Percentiles rank a stretch among this genome's conserved stretches.
phyloP scores from a whole-genome alignment of 2,113 vertebrate species.

The Psephotus haematonotus region DNA sequence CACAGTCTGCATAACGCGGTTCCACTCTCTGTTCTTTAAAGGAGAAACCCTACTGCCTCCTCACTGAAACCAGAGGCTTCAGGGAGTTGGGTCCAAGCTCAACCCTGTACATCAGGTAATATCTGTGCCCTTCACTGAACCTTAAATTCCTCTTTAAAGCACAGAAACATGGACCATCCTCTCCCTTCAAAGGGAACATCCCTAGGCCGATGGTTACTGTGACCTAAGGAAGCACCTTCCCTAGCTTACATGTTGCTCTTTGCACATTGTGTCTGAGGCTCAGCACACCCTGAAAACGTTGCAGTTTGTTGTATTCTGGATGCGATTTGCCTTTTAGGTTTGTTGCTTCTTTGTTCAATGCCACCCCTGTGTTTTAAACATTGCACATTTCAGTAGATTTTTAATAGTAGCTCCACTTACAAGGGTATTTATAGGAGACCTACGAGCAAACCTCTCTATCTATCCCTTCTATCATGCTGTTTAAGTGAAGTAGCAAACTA shows the following conservation, averaged over 20 bases:
- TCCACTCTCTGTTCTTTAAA: neutral
- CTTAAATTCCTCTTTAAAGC: neutral
- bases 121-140: neutral
- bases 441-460: neutral
- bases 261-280: neutral
- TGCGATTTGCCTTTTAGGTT: neutral
- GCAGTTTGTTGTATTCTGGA: neutral
- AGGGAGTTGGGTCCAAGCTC: neutral
- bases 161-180: neutral
- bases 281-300: neutral
- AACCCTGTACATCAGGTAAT: neutral
- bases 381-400: neutral
- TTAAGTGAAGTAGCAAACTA: neutral
- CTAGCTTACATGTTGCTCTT: neutral
- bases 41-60: neutral
- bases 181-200: fast-evolving
- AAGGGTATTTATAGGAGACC: neutral
- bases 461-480: neutral
- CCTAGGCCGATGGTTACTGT: fast-evolving
- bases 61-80: fast-evolving
- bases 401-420: neutral
- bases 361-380: neutral
- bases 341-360: neutral
- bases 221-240: neutral
- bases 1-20: neutral